A percentile compares a stretch with the other conserved stretches of the same genome.
These are phyloP conservation scores for Aplysina aerophoba DNA, from an alignment of 37 sponge, comb jelly and placozoan species.

Conservation along the genomic window DNA sequence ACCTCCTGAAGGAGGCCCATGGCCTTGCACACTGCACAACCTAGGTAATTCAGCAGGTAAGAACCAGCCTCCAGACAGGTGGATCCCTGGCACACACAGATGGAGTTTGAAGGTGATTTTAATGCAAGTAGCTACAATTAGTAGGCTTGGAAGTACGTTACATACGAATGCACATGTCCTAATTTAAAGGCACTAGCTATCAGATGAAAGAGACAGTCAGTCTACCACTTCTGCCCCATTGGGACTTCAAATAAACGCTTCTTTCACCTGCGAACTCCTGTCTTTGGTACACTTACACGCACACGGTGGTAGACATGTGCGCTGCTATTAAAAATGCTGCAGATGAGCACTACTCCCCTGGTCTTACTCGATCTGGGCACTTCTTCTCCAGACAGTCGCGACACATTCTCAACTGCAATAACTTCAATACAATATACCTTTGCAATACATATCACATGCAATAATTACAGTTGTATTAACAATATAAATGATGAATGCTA, in stretches of 20 bases:
- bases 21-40: slow-evolving; percentile 69
- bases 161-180: too few relatives aligned
- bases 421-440: too few relatives aligned
- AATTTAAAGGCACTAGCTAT: too few relatives aligned
- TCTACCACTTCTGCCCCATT: too few relatives aligned
- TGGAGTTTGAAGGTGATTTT: not conserved
- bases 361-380: slow-evolving; percentile 79
- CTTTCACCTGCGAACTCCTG: too few relatives aligned
- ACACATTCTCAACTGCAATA: slow-evolving; percentile 56
- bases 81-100: slow-evolving; percentile 72
- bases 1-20: slow-evolving; percentile 46
- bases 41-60: slow-evolving; percentile 83
- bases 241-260: too few relatives aligned
- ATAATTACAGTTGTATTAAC: not conserved
- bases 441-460: too few relatives aligned
- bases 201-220: too few relatives aligned
- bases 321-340: not conserved
- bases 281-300: too few relatives aligned
- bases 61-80: slow-evolving; percentile 81
- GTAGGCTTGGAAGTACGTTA: too few relatives aligned
- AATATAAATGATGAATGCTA: not conserved
- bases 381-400: slow-evolving; percentile 66
- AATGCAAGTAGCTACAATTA: too few relatives aligned
- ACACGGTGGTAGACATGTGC: too few relatives aligned
- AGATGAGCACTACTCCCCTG: not conserved